phyloP scores from a whole-genome alignment of 2,113 vertebrate species.

The Acanthisitta chloris region DNA sequence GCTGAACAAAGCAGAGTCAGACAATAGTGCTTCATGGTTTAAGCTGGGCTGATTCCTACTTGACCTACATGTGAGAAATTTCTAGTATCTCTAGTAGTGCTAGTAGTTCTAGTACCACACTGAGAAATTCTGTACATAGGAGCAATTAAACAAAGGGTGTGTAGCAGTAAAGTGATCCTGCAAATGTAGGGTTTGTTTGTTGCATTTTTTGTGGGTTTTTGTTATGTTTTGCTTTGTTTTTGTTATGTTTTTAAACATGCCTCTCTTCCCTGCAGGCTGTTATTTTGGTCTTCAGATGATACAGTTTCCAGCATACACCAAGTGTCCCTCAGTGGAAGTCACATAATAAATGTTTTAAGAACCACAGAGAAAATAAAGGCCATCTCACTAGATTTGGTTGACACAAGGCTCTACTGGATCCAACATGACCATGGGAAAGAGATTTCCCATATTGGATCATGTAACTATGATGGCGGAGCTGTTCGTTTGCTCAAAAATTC shows the following conservation, averaged over 20 bases:
- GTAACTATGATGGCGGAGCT: constrained; percentile 81
- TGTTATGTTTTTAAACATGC: neutral
- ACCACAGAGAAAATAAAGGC: constrained; percentile 65
- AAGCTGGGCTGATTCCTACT: neutral
- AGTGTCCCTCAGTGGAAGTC: constrained; percentile 59
- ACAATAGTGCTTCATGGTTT: neutral
- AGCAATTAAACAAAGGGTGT: neutral
- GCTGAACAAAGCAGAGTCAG: neutral
- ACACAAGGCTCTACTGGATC: constrained; percentile 85
- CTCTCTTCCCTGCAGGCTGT: constrained; percentile 71
- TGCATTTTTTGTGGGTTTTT: rapidly evolving
- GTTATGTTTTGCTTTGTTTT: neutral
- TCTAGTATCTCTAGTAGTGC: too few relatives aligned
- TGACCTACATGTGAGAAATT: neutral
- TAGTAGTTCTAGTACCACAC: neutral
- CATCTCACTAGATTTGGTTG: constrained; percentile 76
- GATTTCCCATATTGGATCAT: constrained; percentile 74
- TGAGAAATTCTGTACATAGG: neutral
- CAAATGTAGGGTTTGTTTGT: neutral
- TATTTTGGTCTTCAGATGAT: constrained; percentile 88
- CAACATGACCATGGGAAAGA: constrained; percentile 66
- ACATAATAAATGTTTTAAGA: constrained; percentile 71
- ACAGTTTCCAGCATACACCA: constrained; percentile 76
- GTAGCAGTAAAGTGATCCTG: neutral
- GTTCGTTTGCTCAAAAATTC: constrained; percentile 69